A percentile compares a stretch with the other conserved stretches of the same genome.
phyloP scores from a whole-genome alignment of 2,113 vertebrate genomes.

The Spea multiplicata region DNA sequence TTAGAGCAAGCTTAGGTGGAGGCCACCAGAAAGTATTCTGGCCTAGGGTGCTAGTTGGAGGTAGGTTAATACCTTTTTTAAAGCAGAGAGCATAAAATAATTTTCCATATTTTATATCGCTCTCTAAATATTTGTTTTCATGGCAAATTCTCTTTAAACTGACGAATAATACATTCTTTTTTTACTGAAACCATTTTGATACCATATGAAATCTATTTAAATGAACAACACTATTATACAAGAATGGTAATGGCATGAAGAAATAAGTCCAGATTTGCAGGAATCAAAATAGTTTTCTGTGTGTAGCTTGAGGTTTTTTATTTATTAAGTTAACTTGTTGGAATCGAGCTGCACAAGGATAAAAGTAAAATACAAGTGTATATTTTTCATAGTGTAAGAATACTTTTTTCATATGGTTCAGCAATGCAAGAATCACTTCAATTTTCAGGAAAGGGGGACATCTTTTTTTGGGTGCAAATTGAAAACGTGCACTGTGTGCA shows the following conservation, averaged over 20 bases:
- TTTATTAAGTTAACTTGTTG: slow-evolving; percentile 13
- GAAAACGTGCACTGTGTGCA: too few species aligned
- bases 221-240: background rate
- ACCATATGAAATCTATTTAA: background rate
- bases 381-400: slow-evolving; percentile 22
- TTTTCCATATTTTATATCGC: background rate
- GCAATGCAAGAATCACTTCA: too few species aligned
- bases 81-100: too few species aligned
- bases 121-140: background rate
- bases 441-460: too few species aligned
- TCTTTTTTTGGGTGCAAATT: too few species aligned
- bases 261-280: background rate
- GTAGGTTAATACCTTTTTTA: too few species aligned
- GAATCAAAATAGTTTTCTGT: background rate
- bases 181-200: background rate
- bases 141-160: background rate
- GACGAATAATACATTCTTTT: background rate
- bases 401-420: too few species aligned
- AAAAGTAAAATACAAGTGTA: slow-evolving; percentile 11
- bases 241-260: background rate
- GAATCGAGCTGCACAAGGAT: background rate
- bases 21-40: too few species aligned
- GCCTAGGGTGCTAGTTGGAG: too few species aligned
- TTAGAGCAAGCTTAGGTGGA: too few species aligned
- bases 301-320: background rate